Base-by-base conservation (phyloP, 1,140 invertebrate species). In the Melanaphis sacchari region DNA sequence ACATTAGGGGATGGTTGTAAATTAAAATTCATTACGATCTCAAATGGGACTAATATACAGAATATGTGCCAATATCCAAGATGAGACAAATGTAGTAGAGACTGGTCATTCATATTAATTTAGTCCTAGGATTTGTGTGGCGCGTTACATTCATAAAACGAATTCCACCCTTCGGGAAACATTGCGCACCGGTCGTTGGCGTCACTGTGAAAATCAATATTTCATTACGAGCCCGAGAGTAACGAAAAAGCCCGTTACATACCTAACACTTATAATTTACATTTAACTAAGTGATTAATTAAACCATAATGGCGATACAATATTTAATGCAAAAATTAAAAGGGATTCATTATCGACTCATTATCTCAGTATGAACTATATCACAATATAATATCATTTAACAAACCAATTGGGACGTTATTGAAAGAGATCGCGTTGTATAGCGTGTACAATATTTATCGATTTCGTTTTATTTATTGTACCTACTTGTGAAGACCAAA, bases 1-100 rank as follows among this genome's bases (percentile, higher is more conserved):
- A 49, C 46, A 52, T 24, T 24, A 36, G 11, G 21, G 46, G 24
- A 52, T 88, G n/a, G 7, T 88, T 18, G 38, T 43, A 92, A 82
- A 92, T 92, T 92, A 92, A 52, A 92, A 84, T 92, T 92, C 43
- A 84, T 92, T 92, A 84, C 91, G 90, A 52, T 52, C 76, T 76
- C 90, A 81, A 91, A 81, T 4, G 43, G 43, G 76, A 52, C 46
- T 84, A 84, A 82, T 92, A 26, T 92, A 84, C 40, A n/a, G 40
- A 43, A 49, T 82, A 81, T 46, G 24, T 52, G 40, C 26, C 38
- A 91, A 91, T 91, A 76, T 82, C n/a, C 36, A 24, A 41, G 40
- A 40, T 91, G 38, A 40, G 24, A 90, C 9, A n/a, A 76, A 81
- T 46, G 41, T 24, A 36, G 26, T n/a, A 26, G 91, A 82, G 40